These are phyloP conservation scores for Steromphala cineraria DNA, from an alignment of 2,888 invertebrate genomes.

Conservation along the genomic window DNA sequence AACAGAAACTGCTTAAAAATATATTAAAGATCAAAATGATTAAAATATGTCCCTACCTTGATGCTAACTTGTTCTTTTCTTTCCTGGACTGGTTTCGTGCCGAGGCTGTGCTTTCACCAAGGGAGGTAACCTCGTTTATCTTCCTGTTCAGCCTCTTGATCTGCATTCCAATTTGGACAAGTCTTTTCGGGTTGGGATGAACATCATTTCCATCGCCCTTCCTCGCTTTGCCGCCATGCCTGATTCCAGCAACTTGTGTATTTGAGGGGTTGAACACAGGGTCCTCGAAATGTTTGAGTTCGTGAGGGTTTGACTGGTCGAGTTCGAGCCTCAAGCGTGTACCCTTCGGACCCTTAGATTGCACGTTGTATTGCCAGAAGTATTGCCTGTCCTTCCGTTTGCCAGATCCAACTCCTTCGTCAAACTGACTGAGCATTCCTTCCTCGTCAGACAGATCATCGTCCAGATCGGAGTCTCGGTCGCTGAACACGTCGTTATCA, in stretches of 20 bases:
- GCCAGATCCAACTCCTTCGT: constrained; percentile 33
- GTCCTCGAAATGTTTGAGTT: constrained; percentile 91
- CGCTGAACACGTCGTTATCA: constrained; percentile 44
- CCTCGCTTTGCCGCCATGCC: constrained; percentile 82
- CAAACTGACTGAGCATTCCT: constrained; percentile 9
- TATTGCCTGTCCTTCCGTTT: constrained; percentile 76
- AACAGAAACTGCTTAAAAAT: no score
- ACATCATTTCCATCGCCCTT: constrained; percentile 98
- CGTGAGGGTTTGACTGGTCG: constrained; percentile 92
- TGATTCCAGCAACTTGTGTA: constrained; percentile 54
- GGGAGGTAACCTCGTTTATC: constrained; percentile 97
- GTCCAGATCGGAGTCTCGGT: constrained; percentile 44
- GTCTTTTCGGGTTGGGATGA: constrained; percentile 94
- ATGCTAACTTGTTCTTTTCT: constrained; percentile 98
- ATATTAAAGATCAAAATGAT: no score
- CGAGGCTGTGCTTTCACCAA: constrained; percentile 80
- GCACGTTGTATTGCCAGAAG: constrained; percentile 99
- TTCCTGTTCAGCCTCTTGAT: constrained; percentile 91
- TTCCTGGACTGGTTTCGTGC: constrained; percentile 79
- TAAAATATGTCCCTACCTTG: constrained; percentile 77
- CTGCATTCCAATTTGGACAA: constrained; percentile 93
- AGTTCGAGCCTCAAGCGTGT: constrained; percentile 79
- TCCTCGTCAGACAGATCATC: constrained; percentile 47
- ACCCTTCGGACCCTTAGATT: constrained; percentile 97
- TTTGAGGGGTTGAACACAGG: constrained; percentile 91